These are phyloP conservation scores for Notodonta dromedarius DNA, from an alignment of 2,888 invertebrate genomes.

Conservation along the genomic window DNA sequence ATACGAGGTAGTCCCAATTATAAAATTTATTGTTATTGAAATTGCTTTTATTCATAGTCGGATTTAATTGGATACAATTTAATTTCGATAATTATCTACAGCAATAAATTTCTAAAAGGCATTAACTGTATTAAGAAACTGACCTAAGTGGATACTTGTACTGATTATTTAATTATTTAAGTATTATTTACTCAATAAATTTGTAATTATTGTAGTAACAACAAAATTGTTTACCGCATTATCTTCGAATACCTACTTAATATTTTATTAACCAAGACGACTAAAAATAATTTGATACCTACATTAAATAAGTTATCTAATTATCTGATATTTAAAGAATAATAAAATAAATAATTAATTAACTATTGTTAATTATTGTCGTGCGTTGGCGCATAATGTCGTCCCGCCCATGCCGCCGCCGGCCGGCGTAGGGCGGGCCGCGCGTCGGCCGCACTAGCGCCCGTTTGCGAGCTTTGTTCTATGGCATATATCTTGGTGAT, in stretches of 20 bases:
- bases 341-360: neutral
- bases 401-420: conserved; percentile 30
- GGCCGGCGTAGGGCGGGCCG: conserved; percentile 33
- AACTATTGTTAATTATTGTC: neutral
- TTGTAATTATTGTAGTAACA: neutral
- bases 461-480: conserved; percentile 42
- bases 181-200: neutral
- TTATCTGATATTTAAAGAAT: neutral
- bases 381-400: conserved; percentile 6
- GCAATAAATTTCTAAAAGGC: neutral
- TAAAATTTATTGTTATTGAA: conserved; percentile 20
- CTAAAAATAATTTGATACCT: neutral
- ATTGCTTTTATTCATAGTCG: neutral
- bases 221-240: neutral
- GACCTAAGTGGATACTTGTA: neutral
- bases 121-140: neutral
- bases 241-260: neutral
- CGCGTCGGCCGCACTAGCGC: conserved; percentile 28
- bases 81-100: neutral
- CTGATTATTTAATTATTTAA: neutral
- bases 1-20: neutral
- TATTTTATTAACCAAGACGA: neutral
- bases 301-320: neutral
- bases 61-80: conserved; percentile 1
- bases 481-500: too few species aligned